phyloP scores from a whole-genome alignment of 2,113 vertebrate species.

The Canis aureus region DNA sequence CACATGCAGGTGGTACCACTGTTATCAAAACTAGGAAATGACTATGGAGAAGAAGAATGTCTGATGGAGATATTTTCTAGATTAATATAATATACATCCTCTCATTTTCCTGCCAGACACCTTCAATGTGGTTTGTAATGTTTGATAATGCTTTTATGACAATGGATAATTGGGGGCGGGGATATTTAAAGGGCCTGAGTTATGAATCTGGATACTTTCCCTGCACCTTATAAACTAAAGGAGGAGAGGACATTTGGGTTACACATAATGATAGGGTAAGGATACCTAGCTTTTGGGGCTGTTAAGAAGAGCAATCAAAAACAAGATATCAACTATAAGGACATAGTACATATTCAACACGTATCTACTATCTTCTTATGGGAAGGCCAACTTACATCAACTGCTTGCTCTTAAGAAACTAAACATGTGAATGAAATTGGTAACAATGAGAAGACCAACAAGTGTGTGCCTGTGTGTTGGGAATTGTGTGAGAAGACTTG shows the following conservation, averaged over 20 bases:
- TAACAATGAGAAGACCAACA: neutral
- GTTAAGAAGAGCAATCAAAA: constrained; percentile 12
- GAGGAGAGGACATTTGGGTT: neutral
- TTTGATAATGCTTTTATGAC: neutral
- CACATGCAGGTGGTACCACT: neutral
- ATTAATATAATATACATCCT: rapidly evolving
- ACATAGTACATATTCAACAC: neutral
- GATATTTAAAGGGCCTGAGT: neutral
- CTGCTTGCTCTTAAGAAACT: neutral
- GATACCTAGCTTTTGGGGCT: neutral
- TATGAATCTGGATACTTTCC: neutral
- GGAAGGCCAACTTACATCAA: neutral
- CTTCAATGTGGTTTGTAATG: neutral
- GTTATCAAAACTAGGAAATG: neutral
- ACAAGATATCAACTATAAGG: neutral
- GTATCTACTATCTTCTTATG: neutral
- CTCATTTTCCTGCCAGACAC: neutral
- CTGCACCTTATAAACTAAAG: neutral
- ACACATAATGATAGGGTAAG: neutral
- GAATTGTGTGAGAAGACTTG: neutral
- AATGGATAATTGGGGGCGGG: neutral
- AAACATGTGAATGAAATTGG: neutral
- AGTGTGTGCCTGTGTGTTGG: neutral
- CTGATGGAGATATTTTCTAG: neutral
- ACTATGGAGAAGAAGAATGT: neutral